Conservation (phyloP, 2,113 vertebrate genomes). For the Nesoenas mayeri region DNA sequence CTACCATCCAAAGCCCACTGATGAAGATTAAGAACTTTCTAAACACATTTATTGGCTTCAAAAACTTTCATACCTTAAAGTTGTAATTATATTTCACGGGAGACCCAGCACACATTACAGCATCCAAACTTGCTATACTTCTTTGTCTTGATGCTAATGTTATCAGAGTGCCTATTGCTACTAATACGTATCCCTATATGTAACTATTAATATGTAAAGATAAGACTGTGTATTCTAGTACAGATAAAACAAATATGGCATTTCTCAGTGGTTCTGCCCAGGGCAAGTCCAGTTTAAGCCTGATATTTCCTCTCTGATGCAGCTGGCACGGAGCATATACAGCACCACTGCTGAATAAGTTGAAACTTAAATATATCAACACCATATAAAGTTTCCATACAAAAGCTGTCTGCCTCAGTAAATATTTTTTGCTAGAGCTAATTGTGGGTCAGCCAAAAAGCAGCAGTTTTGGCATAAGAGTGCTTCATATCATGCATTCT, state of each 20-base stretch:
- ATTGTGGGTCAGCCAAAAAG: neutral
- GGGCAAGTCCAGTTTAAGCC: neutral
- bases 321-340: neutral
- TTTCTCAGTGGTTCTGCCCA: neutral
- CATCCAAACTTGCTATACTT: neutral
- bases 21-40: neutral
- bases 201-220: neutral
- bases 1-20: neutral
- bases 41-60: neutral
- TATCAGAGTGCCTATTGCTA: neutral
- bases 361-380: neutral
- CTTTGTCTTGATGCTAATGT: neutral
- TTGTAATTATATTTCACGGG: neutral
- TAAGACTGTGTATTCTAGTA: neutral
- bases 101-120: neutral
- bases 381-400: neutral
- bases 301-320: neutral
- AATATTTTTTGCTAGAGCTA: neutral
- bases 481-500: slow-evolving; percentile 9
- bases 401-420: neutral
- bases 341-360: neutral
- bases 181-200: neutral
- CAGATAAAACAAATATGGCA: neutral
- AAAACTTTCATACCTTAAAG: neutral
- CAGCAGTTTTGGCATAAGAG: neutral